Conservation (phyloP, 2,113 vertebrate genomes). For the Corynorhinus townsendii region DNA sequence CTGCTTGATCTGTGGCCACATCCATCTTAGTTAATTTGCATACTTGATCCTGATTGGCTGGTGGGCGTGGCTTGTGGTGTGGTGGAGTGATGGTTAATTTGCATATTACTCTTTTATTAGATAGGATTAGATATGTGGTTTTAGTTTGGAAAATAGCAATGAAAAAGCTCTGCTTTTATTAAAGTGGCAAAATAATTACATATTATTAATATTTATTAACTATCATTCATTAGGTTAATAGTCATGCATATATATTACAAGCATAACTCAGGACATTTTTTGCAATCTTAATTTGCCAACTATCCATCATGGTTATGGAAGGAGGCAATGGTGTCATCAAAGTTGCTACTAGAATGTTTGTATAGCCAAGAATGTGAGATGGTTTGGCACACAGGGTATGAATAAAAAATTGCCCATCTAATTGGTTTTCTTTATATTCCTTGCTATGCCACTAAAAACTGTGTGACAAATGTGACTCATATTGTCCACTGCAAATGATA, state of each 20-base stretch:
- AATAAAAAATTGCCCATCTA: background rate
- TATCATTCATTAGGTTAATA: background rate
- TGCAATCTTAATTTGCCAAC: background rate
- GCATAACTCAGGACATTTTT: background rate
- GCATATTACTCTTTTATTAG: too few relatives aligned
- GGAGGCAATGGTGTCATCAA: background rate
- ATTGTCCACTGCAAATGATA: background rate
- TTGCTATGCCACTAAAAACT: background rate
- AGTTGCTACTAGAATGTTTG: background rate
- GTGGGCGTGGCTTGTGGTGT: too few relatives aligned
- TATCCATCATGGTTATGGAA: background rate
- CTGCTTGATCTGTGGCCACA: too few relatives aligned
- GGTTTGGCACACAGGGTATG: background rate
- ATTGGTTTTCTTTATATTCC: background rate
- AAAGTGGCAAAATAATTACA: background rate
- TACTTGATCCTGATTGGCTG: too few relatives aligned
- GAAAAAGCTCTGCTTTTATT: background rate
- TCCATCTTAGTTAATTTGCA: too few relatives aligned
- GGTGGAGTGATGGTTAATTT: too few relatives aligned
- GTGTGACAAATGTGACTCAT: background rate
- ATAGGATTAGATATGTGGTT: background rate
- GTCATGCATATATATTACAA: background rate
- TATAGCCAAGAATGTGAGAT: background rate
- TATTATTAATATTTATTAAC: background rate
- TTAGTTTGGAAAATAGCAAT: background rate